Conservation (phyloP, 2,113 vertebrate species). For the Pavo muticus region DNA sequence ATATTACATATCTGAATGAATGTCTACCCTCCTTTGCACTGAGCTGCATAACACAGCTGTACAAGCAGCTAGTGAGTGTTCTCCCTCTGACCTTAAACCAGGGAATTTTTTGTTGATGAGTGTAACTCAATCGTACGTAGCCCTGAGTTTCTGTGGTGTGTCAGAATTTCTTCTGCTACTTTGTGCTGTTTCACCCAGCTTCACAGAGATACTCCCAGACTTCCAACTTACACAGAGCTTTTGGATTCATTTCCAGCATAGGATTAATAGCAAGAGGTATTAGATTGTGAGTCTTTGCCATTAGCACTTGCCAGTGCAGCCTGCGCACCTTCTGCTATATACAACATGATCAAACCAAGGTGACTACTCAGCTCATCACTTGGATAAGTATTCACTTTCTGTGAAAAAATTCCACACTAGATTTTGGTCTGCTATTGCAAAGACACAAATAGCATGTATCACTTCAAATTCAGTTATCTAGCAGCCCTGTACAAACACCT, state of each 20-base stretch:
- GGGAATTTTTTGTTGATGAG: neutral
- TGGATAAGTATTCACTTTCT: neutral
- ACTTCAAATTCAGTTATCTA: neutral
- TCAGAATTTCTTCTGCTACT: constrained; percentile 12
- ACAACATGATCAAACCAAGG: neutral
- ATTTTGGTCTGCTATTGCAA: neutral
- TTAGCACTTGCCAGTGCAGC: neutral
- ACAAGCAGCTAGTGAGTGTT: neutral
- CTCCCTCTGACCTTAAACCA: neutral
- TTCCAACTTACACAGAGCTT: neutral
- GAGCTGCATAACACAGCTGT: neutral
- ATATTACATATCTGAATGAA: neutral
- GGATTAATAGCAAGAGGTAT: neutral
- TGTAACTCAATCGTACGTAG: constrained; percentile 60
- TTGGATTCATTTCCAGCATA: neutral
- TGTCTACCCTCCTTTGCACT: neutral
- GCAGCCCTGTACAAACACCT: neutral
- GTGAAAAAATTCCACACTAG: neutral
- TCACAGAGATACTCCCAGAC: neutral
- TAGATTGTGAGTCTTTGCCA: neutral
- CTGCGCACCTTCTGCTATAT: neutral
- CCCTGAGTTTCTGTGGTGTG: constrained; percentile 5
- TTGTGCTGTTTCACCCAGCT: constrained; percentile 9
- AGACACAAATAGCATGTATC: neutral
- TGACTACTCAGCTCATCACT: neutral